Evolutionary conservation across 2,888 invertebrate species (phyloP).

Genomic region (Diabrotica balteata): DNA sequence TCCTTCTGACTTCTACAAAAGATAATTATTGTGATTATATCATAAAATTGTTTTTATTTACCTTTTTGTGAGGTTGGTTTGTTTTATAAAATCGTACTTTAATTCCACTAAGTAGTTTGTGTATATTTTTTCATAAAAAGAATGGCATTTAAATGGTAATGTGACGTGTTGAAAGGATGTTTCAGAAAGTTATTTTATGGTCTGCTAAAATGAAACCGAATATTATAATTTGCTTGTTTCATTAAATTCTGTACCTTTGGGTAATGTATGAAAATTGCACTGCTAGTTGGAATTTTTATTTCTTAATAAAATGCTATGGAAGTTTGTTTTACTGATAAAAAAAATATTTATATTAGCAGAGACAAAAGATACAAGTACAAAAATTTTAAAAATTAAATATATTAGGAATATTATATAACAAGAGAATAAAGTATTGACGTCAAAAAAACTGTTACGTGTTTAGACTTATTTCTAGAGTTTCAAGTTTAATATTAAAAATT

Average conservation of each 20-base stretch:
- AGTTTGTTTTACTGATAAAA: too few relatives aligned
- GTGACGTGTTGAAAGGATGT: conserved; percentile 21
- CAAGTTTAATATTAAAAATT: too few relatives aligned
- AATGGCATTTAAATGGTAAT: conserved; percentile 15
- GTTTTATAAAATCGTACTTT: conserved; percentile 27
- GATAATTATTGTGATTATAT: conserved; percentile 27
- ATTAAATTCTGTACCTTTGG: neutral
- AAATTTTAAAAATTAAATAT: too few relatives aligned
- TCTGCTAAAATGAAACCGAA: neutral
- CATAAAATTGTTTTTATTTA: conserved; percentile 20
- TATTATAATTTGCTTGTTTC: neutral
- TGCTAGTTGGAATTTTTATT: neutral
- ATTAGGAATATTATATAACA: too few relatives aligned
- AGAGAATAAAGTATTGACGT: too few relatives aligned
- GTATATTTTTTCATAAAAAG: conserved; percentile 10
- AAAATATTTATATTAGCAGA: too few relatives aligned
- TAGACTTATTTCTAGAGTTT: too few relatives aligned
- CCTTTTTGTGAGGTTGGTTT: conserved; percentile 16
- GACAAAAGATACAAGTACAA: too few relatives aligned
- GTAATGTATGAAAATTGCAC: neutral
- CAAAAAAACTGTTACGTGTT: too few relatives aligned
- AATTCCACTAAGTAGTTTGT: conserved; percentile 29
- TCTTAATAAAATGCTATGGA: neutral
- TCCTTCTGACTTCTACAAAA: conserved; percentile 27
- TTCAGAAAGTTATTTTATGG: conserved; percentile 1